phyloP scores from a whole-genome alignment of 2,797 vertebrate species.

The Scarus forsteni region DNA sequence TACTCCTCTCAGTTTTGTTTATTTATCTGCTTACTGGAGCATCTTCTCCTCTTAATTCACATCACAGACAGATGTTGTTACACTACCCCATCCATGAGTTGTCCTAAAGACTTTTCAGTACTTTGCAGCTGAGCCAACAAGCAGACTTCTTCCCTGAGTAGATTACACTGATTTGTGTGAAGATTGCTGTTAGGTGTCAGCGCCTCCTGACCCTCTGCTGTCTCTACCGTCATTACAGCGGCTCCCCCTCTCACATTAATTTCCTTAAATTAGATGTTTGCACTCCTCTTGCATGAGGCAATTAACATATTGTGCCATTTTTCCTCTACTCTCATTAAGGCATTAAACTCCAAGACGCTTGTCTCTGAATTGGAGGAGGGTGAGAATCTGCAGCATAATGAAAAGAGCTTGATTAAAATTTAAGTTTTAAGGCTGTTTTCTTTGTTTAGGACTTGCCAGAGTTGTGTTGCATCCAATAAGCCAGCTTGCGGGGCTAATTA shows the following conservation, averaged over 20 bases:
- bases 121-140: background rate
- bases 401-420: conserved; percentile 71
- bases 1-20: background rate
- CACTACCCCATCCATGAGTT: background rate
- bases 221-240: conserved; percentile 26
- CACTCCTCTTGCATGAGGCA: conserved; percentile 54
- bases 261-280: conserved; percentile 70
- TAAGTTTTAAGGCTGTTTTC: conserved; percentile 69
- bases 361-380: conserved; percentile 45
- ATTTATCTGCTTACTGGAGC: background rate
- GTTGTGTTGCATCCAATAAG: conserved; percentile 25
- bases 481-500: conserved; percentile 56
- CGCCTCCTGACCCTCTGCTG: conserved; percentile 55
- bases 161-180: conserved; percentile 3
- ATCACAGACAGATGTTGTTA: conserved; percentile 11
- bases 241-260: conserved; percentile 52
- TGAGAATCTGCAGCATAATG: conserved; percentile 38
- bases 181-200: background rate
- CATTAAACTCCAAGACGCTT: conserved; percentile 53
- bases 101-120: background rate
- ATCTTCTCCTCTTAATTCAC: background rate
- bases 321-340: conserved; percentile 56
- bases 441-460: conserved; percentile 53
- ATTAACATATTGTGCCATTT: conserved; percentile 73
- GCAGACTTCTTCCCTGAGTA: background rate